A percentile compares a stretch with the other conserved stretches of the same genome.
phyloP scores from a whole-genome alignment of 2,888 invertebrate genomes.

The Pollenia griseotomentosa region DNA sequence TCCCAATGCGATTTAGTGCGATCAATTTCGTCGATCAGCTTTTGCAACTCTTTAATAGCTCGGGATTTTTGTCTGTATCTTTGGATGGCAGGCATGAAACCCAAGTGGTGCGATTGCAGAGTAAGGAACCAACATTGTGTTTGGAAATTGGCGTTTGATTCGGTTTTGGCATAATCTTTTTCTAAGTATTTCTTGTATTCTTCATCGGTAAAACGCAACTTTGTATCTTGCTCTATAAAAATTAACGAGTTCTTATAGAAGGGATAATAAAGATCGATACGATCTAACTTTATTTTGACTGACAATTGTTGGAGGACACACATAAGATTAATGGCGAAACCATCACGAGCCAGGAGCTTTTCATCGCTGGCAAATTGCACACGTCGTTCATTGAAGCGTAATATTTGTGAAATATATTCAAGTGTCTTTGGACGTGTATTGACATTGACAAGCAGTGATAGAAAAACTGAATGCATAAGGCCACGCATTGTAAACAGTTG shows the following conservation, averaged over 20 bases:
- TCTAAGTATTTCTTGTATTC: constrained; percentile 86
- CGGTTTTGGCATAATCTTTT: constrained; percentile 76
- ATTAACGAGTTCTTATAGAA: constrained; percentile 92
- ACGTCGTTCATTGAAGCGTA: constrained; percentile 93
- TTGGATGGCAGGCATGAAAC: constrained; percentile 94
- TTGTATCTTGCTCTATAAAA: constrained; percentile 91
- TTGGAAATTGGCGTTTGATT: constrained; percentile 92
- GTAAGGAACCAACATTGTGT: constrained; percentile 99
- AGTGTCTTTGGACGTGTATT: constrained; percentile 92
- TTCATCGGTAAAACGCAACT: constrained; percentile 92
- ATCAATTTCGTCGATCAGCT: constrained; percentile 93
- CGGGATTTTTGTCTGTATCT: constrained; percentile 91
- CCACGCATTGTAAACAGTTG: constrained; percentile 92
- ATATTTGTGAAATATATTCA: constrained; percentile 90
- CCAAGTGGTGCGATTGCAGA: constrained; percentile 96
- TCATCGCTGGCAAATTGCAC: constrained; percentile 96
- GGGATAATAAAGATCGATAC: constrained; percentile 94
- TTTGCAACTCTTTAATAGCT: constrained; percentile 90
- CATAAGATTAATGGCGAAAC: constrained; percentile 97
- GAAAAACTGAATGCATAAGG: constrained; percentile 92
- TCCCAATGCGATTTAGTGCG: constrained; percentile 93
- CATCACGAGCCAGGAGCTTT: constrained; percentile 94
- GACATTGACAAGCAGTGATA: constrained; percentile 92
- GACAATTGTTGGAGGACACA: constrained; percentile 95
- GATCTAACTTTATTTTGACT: constrained; percentile 94